Evolutionary conservation across 1,140 invertebrate genomes (phyloP), one percentile per base, ranked within the genome.

Genomic region (Drosophila sp.): DNA sequence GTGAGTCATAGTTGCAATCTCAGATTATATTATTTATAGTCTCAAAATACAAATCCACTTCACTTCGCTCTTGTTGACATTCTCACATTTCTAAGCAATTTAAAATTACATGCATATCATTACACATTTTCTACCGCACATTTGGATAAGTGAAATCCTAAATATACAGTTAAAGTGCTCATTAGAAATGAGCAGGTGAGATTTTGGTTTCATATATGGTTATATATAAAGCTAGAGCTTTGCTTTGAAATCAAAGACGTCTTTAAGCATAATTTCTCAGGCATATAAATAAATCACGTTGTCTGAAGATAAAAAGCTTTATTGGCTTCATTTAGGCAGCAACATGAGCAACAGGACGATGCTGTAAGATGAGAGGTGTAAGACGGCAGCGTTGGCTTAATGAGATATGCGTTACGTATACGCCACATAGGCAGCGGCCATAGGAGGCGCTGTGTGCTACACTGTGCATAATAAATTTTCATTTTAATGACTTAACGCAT

Each of bases 401-500:
- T 84, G 81, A 84, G 82, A 81, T 78, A 74, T 78, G 54, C 63
- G 70, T 76, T 83, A 46, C 80, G 76, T 82, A 83, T 82, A 79
- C 80, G 80, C 64, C 73, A 18, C 67, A 66, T 73, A 86, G 77
- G 72, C 81, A 50, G 58, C 48, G 34, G 14, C 32, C 51, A 16
- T 27, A 13, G 69, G 65, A 54, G 69, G 54, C 50, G 54, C 29
- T 38, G 50, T 58, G 71, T 57, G 32, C 50, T 53, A 80, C 45
- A 54, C 29, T 66, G 72, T 76, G 83, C 79, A 87, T 87, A 87
- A 87, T 87, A 87, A 87, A 87, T 87, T 87, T 83, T 87, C 82
- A 87, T 87, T 87, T 87, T 87, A 87, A 87, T 87, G 82, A 87
- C 82, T 87, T 87, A 82, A 82, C 82, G 82, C 82, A 87, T 87